Conservation (phyloP, 2,888 invertebrate genomes). For the Amiota minor region DNA sequence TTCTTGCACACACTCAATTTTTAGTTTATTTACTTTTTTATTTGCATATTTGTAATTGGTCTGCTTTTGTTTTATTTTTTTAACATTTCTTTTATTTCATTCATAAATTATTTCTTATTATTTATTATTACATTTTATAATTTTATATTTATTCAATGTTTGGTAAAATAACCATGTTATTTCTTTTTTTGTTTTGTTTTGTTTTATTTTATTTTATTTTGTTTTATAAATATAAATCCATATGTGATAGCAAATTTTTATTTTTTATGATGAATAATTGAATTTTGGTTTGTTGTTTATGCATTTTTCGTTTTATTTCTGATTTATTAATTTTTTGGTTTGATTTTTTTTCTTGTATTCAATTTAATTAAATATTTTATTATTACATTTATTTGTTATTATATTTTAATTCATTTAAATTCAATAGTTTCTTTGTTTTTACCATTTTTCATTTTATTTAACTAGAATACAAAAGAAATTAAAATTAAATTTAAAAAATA, state of each 20-base stretch:
- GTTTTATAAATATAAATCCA: constrained; percentile 37
- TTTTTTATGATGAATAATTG: constrained; percentile 48
- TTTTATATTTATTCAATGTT: constrained; percentile 9
- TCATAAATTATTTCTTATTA: no score
- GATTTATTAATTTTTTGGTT: neutral
- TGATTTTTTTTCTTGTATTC: constrained; percentile 1
- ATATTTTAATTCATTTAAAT: neutral
- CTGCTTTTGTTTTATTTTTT: constrained; percentile 27
- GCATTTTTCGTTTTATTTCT: constrained; percentile 3
- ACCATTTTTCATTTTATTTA: neutral
- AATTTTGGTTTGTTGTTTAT: constrained; percentile 65
- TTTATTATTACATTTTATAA: neutral
- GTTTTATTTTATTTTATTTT: constrained; percentile 54
- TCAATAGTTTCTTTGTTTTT: constrained; percentile 28
- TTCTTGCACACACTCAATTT: no score
- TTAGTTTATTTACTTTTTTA: no score
- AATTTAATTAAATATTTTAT: constrained; percentile 2
- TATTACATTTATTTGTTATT: no score
- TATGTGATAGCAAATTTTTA: constrained; percentile 28
- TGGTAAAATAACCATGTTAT: no score
- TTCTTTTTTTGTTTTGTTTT: constrained; percentile 55
- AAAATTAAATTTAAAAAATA: no score
- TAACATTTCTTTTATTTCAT: constrained; percentile 9
- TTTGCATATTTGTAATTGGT: neutral
- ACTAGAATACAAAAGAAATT: no score